Evolutionary conservation across 2,797 vertebrate species (phyloP).

Genomic region (Lophura swinhoii): DNA sequence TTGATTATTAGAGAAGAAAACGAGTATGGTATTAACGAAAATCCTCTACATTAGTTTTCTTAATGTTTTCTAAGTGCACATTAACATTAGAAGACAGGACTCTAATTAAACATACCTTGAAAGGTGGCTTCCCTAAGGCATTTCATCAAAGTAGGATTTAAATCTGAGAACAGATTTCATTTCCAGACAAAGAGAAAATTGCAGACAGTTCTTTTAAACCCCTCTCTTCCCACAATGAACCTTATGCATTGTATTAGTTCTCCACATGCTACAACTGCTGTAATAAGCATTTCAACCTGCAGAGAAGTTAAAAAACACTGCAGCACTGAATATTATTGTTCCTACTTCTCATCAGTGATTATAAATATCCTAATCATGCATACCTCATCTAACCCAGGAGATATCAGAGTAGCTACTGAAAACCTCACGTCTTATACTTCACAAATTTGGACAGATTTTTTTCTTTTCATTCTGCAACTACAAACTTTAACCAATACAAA

Average conservation of each 20-base stretch:
- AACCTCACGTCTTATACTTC: not conserved
- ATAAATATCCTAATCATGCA: slow-evolving; percentile 11
- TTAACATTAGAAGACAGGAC: not conserved
- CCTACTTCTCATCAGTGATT: not conserved
- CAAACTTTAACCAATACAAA: not conserved
- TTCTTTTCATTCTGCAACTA: not conserved
- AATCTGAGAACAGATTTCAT: not conserved
- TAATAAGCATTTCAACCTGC: not conserved
- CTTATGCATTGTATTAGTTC: not conserved
- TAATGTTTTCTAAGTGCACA: not conserved
- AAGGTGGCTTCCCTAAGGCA: slow-evolving; percentile 18
- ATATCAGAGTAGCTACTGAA: not conserved
- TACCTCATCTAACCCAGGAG: not conserved
- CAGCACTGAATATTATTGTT: not conserved
- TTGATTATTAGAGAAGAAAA: slow-evolving; percentile 3
- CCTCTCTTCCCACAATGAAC: not conserved
- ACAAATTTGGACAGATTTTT: not conserved
- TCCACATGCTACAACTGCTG: not conserved
- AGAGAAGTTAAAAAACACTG: not conserved
- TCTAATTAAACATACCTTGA: not conserved
- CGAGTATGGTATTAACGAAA: not conserved
- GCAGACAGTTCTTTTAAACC: slow-evolving; percentile 36
- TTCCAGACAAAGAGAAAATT: slow-evolving; percentile 15
- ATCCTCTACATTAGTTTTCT: not conserved
- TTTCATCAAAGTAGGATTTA: slow-evolving; percentile 35